These are phyloP conservation scores for Microctenopoma stevenorrisi DNA, from an alignment of 2,797 vertebrate genomes.

Conservation along the genomic window DNA sequence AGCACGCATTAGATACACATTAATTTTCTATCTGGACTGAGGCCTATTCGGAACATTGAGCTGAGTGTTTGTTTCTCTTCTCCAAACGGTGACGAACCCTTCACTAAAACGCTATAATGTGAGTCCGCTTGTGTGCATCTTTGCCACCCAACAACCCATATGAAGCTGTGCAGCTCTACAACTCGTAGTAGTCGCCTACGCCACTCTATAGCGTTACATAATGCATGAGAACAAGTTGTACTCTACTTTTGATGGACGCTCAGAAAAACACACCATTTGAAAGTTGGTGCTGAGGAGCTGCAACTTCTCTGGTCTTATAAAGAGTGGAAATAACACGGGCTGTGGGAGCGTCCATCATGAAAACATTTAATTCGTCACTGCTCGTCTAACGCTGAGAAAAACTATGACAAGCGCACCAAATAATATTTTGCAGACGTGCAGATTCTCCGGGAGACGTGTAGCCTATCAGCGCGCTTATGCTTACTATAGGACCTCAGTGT, in stretches of 20 bases:
- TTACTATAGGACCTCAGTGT: conserved; percentile 20
- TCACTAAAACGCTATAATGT: too few relatives aligned
- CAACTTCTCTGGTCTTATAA: neutral
- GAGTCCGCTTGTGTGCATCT: conserved; percentile 25
- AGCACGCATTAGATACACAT: conserved; percentile 50
- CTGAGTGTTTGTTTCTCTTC: conserved; percentile 19
- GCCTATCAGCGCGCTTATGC: conserved; percentile 17
- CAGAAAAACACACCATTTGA: conserved; percentile 20
- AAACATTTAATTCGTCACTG: conserved; percentile 85
- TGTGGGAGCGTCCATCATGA: conserved; percentile 78
- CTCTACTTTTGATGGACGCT: conserved; percentile 60
- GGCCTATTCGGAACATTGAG: conserved; percentile 49
- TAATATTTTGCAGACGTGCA: conserved; percentile 30
- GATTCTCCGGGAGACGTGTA: conserved; percentile 10
- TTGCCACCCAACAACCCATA: conserved; percentile 25
- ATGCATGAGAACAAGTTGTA: conserved; percentile 78
- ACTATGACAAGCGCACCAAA: conserved; percentile 8
- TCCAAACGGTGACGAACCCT: conserved; percentile 16
- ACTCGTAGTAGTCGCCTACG: conserved; percentile 74
- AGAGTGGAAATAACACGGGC: conserved; percentile 31
- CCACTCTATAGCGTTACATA: conserved; percentile 75
- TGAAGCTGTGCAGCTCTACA: conserved; percentile 57
- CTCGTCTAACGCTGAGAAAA: conserved; percentile 14
- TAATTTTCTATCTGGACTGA: conserved; percentile 50
- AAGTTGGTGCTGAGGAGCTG: neutral